A percentile compares a stretch with the other conserved stretches of the same genome.
Conservation (phyloP, 2,113 vertebrate genomes). For the Chelonoidis abingdonii region DNA sequence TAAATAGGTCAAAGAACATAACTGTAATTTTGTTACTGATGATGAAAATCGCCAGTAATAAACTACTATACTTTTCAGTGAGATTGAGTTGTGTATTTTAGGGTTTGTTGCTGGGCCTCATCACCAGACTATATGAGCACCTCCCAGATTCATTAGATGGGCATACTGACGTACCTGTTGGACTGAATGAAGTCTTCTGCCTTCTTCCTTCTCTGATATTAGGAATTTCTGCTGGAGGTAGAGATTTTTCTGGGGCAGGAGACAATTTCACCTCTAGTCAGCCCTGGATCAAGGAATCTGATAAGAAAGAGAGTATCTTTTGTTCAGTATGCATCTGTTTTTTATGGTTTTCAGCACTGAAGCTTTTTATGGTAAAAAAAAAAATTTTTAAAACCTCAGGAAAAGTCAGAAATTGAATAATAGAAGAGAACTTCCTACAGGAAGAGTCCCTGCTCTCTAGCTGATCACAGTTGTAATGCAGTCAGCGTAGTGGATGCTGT, state of each 20-base stretch:
- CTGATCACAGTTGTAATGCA: not conserved
- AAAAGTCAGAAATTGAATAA: not conserved
- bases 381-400: not conserved
- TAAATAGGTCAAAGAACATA: not conserved
- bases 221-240: not conserved
- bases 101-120: fast-evolving
- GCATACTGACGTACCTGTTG: not conserved
- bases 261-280: not conserved
- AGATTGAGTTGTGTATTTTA: not conserved
- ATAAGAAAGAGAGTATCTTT: not conserved
- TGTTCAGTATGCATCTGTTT: not conserved
- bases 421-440: not conserved
- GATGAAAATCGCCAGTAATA: not conserved
- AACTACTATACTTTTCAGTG: not conserved
- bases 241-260: not conserved
- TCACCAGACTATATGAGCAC: not conserved
- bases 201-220: not conserved
- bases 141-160: not conserved
- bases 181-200: not conserved
- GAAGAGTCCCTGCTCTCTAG: not conserved
- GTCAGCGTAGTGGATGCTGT: not conserved
- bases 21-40: not conserved
- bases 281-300: not conserved
- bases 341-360: not conserved
- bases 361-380: not conserved